Percentiles rank a stretch among this genome's conserved stretches.
Conservation (phyloP, 37 sponge, comb jelly and placozoan species). For the Halichondria panicea region DNA sequence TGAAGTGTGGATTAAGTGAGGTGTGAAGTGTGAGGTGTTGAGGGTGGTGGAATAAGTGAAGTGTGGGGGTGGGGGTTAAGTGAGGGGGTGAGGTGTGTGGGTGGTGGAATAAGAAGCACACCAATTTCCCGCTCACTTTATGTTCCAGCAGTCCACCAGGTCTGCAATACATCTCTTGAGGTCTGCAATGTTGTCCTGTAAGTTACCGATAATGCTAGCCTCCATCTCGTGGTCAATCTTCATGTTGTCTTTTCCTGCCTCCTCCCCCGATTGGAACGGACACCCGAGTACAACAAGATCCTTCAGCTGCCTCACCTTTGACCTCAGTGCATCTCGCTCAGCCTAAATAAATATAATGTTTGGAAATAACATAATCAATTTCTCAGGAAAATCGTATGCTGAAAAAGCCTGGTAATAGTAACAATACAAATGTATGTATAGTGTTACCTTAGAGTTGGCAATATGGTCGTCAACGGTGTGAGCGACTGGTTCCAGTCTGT, state of each 20-base stretch:
- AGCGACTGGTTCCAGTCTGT: constrained; percentile 31
- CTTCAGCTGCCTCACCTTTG: constrained; percentile 26
- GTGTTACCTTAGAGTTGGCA: constrained; percentile 28
- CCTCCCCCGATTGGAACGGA: constrained; percentile 1
- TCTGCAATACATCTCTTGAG: constrained; percentile 46
- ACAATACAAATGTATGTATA: not conserved
- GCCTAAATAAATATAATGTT: constrained; percentile 23
- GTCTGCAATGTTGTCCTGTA: constrained; percentile 45
- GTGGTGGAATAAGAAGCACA: no score
- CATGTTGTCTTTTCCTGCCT: not conserved
- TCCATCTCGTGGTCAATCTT: not conserved
- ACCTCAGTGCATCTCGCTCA: constrained; percentile 36
- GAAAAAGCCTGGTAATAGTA: not conserved
- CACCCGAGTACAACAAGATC: constrained; percentile 19
- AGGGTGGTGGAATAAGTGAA: no score
- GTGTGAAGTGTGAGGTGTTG: no score
- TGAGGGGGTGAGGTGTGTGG: no score
- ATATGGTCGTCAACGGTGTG: constrained; percentile 11
- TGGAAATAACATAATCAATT: no score
- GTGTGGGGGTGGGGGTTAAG: no score
- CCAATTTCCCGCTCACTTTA: constrained; percentile 26
- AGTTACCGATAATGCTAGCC: not conserved
- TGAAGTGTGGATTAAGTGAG: no score
- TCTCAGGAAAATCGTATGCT: not conserved
- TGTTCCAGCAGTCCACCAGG: constrained; percentile 55